Conservation (phyloP, 2,888 invertebrate species). For the Eledona agricola region DNA sequence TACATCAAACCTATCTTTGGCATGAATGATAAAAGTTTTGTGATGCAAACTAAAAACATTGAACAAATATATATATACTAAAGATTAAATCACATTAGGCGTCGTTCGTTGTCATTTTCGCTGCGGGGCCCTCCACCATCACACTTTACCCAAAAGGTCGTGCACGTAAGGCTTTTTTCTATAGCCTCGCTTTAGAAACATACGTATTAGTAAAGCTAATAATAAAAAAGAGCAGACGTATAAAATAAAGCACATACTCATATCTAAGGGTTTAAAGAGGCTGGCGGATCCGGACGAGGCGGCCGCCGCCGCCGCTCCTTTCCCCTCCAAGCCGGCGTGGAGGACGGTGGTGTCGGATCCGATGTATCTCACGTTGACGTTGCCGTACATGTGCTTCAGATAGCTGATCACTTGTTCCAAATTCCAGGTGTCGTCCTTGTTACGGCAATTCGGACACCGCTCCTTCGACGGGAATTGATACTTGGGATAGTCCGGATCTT, state of each 20-base stretch:
- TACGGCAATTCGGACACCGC: slow-evolving; percentile 76
- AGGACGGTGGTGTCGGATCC: slow-evolving; percentile 58
- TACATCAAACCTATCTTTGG: not conserved
- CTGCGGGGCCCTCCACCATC: slow-evolving; percentile 49
- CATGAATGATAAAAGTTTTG: slow-evolving; percentile 5
- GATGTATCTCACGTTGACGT: slow-evolving; percentile 63
- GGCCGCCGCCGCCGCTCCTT: slow-evolving; percentile 9
- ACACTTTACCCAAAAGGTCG: slow-evolving; percentile 76
- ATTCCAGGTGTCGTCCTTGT: slow-evolving; percentile 67
- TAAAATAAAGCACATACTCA: slow-evolving; percentile 59
- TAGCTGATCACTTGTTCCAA: slow-evolving; percentile 71
- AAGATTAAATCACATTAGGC: slow-evolving; percentile 20
- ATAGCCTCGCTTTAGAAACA: slow-evolving; percentile 78
- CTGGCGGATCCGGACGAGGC: slow-evolving; percentile 38
- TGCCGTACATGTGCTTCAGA: slow-evolving; percentile 67
- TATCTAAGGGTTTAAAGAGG: slow-evolving; percentile 55
- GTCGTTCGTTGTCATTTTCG: slow-evolving; percentile 21
- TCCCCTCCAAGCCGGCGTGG: slow-evolving; percentile 50
- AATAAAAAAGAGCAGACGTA: slow-evolving; percentile 67
- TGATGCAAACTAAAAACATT: slow-evolving; percentile 23
- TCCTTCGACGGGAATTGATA: slow-evolving; percentile 81
- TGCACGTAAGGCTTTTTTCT: slow-evolving; percentile 78
- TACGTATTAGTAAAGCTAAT: slow-evolving; percentile 70
- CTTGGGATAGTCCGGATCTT: slow-evolving; percentile 91
- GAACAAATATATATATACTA: slow-evolving; percentile 8